phyloP scores from a whole-genome alignment of 2,888 invertebrate genomes.

The Exocentrus adspersus region DNA sequence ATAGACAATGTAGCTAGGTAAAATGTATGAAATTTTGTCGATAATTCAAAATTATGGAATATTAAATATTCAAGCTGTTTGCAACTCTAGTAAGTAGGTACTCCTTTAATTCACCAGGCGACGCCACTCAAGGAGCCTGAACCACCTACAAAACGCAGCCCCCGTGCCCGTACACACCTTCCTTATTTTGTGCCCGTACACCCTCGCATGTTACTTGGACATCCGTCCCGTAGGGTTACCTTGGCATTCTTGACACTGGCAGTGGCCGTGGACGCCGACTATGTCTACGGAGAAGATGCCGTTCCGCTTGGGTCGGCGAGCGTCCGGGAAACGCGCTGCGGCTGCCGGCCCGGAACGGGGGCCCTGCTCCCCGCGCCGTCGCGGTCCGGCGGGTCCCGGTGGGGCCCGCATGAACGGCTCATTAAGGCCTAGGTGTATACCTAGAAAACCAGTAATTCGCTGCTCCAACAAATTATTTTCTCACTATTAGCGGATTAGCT shows the following conservation, averaged over 20 bases:
- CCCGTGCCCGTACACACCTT: neutral
- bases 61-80: too few species aligned
- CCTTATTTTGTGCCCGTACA: too few species aligned
- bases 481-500: too few species aligned
- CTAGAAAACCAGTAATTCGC: neutral
- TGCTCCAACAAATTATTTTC: neutral
- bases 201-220: neutral
- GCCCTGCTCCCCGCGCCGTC: conserved; percentile 44
- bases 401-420: conserved; percentile 42
- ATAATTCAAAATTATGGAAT: too few species aligned
- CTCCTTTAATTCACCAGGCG: too few species aligned
- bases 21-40: too few species aligned
- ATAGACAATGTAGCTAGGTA: too few species aligned
- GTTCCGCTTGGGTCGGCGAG: conserved; percentile 56
- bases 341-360: conserved; percentile 57
- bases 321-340: conserved; percentile 57
- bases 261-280: conserved; percentile 21
- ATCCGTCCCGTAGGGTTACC: neutral
- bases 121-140: neutral
- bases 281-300: conserved; percentile 35
- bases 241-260: conserved; percentile 1
- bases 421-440: conserved; percentile 23
- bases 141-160: neutral
- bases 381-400: conserved; percentile 40
- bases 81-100: too few species aligned